phyloP scores from a whole-genome alignment of 2,888 invertebrate genomes.

The Trachelus tabidus region DNA sequence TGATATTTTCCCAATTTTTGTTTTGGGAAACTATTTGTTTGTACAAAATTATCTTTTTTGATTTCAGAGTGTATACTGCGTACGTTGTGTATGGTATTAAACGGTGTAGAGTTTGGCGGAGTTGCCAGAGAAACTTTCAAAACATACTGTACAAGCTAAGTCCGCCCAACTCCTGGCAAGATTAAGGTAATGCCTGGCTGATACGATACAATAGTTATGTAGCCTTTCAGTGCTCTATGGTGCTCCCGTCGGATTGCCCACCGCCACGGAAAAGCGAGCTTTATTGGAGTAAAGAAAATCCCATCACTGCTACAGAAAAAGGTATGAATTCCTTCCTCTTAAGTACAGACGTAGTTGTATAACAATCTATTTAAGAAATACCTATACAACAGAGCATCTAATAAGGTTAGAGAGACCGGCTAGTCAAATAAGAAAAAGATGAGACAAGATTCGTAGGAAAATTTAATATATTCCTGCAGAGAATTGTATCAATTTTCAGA shows the following conservation, averaged over 20 bases:
- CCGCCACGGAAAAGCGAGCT: neutral
- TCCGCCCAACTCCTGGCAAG: conserved; percentile 31
- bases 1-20: neutral
- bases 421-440: neutral
- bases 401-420: neutral
- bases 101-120: neutral
- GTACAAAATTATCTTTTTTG: neutral
- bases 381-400: neutral
- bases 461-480: neutral
- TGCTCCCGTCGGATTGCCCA: conserved; percentile 25
- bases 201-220: conserved; percentile 34
- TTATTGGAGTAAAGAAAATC: neutral
- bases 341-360: neutral
- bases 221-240: conserved; percentile 33
- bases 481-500: neutral
- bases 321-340: neutral
- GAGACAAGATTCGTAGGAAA: neutral
- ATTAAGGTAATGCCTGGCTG: conserved; percentile 39
- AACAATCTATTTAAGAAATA: neutral
- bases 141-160: conserved; percentile 29
- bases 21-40: neutral
- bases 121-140: conserved; percentile 11
- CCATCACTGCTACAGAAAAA: conserved; percentile 1
- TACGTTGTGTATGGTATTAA: neutral
- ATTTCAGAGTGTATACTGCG: neutral